These are phyloP conservation scores for Scolopax rusticola DNA, from an alignment of 2,797 vertebrate genomes.

Conservation along the genomic window DNA sequence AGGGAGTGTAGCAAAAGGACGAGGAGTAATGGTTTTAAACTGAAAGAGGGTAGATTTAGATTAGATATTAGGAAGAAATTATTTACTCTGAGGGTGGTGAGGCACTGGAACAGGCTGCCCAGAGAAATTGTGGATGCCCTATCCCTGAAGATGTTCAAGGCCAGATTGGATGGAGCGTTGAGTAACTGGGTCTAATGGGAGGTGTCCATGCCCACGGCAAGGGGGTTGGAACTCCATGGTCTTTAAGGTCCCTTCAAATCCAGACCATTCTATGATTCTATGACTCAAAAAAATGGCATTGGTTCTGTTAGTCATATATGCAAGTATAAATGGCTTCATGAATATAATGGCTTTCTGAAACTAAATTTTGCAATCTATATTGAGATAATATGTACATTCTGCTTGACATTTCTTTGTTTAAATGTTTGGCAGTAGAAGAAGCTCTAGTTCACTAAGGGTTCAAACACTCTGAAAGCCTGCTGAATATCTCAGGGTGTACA, in stretches of 20 bases:
- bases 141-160: not conserved
- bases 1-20: not conserved
- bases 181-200: not conserved
- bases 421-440: not conserved
- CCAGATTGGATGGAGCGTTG: not conserved
- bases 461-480: not conserved
- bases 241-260: not conserved
- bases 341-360: constrained; percentile 63
- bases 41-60: not conserved
- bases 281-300: not conserved
- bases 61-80: not conserved
- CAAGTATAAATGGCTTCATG: constrained; percentile 1
- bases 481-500: not conserved
- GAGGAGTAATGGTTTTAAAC: not conserved
- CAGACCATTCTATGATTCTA: not conserved
- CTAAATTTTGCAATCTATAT: constrained; percentile 45
- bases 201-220: not conserved
- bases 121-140: not conserved
- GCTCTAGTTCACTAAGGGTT: constrained; percentile 5
- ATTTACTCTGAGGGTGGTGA: not conserved
- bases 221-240: not conserved
- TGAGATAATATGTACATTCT: constrained; percentile 28
- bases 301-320: not conserved
- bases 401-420: constrained; percentile 32
- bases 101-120: not conserved